phyloP scores from a whole-genome alignment of 2,113 vertebrate genomes.

The Bubo bubo region DNA sequence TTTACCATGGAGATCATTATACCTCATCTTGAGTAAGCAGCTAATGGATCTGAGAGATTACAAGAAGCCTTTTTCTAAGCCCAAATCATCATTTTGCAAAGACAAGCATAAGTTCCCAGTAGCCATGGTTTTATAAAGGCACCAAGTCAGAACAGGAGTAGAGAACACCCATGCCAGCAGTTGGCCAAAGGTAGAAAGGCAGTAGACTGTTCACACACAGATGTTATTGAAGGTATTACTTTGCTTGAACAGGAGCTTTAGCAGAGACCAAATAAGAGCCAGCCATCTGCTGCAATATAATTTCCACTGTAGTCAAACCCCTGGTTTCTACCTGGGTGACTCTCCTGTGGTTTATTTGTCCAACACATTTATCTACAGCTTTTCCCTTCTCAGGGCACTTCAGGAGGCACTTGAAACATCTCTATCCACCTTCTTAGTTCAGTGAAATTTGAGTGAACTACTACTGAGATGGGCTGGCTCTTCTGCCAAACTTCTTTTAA shows the following conservation, averaged over 20 bases:
- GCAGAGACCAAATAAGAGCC: background rate
- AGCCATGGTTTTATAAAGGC: background rate
- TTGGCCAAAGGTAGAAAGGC: background rate
- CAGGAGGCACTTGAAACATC: background rate
- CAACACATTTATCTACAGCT: background rate
- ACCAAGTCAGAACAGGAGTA: background rate
- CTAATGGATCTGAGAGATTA: background rate
- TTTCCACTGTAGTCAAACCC: background rate
- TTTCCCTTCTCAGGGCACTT: background rate
- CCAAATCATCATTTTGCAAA: background rate
- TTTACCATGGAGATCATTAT: background rate
- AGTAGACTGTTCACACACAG: background rate
- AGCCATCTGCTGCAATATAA: background rate
- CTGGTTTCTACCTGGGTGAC: background rate
- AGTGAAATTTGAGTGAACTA: background rate
- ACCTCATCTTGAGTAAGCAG: background rate
- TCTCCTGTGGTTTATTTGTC: background rate
- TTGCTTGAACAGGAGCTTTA: background rate
- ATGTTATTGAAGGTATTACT: background rate
- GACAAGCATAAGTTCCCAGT: background rate
- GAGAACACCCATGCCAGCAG: background rate
- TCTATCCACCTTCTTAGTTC: accelerated
- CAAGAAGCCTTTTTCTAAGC: background rate
- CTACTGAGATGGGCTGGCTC: background rate
- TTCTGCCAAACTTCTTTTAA: background rate